Evolutionary conservation across 2,797 vertebrate species (phyloP).

Genomic region (Danio choprae): DNA sequence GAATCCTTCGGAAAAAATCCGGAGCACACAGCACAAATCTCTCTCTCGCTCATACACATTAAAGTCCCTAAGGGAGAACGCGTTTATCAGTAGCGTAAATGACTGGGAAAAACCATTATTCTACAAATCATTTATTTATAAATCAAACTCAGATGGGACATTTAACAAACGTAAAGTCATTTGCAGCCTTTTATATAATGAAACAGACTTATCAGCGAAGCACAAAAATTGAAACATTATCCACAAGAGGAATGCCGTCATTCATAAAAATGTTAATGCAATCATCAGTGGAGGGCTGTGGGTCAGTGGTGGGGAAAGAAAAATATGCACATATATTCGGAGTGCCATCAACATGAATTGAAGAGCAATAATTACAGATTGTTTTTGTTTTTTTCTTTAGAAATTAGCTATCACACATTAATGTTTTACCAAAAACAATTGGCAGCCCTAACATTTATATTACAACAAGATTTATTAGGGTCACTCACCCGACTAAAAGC

Average conservation of each 20-base stretch:
- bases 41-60: neutral
- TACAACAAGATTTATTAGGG: neutral
- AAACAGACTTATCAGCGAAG: neutral
- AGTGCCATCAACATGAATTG: neutral
- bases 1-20: neutral
- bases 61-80: neutral
- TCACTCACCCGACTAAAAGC: constrained; percentile 87
- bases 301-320: neutral
- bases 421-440: neutral
- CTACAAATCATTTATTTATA: constrained; percentile 20
- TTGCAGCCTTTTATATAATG: constrained; percentile 5
- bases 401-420: neutral
- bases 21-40: neutral
- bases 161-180: constrained; percentile 25
- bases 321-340: neutral
- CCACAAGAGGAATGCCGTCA: neutral
- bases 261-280: constrained; percentile 29
- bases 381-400: constrained; percentile 1
- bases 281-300: neutral
- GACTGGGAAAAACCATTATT: neutral
- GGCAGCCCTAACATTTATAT: neutral
- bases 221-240: constrained; percentile 18
- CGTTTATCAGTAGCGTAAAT: neutral
- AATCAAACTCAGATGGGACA: constrained; percentile 3
- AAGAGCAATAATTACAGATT: constrained; percentile 7